A percentile compares a stretch with the other conserved stretches of the same genome.
Evolutionary conservation across 2,888 invertebrate genomes (phyloP).

Genomic region (Allophyes oxyacanthae): DNA sequence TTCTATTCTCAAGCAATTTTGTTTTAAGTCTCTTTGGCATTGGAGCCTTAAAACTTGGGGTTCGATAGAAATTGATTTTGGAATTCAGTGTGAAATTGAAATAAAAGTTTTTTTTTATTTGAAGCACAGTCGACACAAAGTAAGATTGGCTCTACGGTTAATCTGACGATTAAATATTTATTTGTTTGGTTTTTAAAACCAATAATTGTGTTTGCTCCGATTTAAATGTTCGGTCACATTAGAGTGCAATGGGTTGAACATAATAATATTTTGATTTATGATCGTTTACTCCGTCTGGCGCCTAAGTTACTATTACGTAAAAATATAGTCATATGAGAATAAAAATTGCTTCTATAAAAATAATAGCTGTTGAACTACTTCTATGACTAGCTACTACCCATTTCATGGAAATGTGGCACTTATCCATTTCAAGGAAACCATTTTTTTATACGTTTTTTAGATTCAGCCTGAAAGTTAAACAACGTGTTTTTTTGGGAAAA

Average conservation of each 20-base stretch:
- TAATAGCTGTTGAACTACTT: too few relatives aligned
- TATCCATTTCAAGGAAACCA: too few relatives aligned
- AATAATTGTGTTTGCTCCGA: slow-evolving; percentile 69
- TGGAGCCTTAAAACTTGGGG: slow-evolving; percentile 59
- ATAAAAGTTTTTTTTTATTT: slow-evolving; percentile 78
- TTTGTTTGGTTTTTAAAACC: slow-evolving; percentile 78
- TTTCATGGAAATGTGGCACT: too few relatives aligned
- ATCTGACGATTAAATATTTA: slow-evolving; percentile 80
- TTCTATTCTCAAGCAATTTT: slow-evolving; percentile 26
- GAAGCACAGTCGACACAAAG: slow-evolving; percentile 63
- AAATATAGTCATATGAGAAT: slow-evolving; percentile 5
- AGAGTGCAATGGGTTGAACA: slow-evolving; percentile 66
- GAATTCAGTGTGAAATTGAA: slow-evolving; percentile 87
- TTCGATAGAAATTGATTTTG: slow-evolving; percentile 81
- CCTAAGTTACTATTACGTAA: slow-evolving; percentile 27
- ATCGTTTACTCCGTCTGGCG: slow-evolving; percentile 35
- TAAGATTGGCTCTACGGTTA: slow-evolving; percentile 69
- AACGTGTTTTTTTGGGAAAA: too few relatives aligned
- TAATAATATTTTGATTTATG: slow-evolving; percentile 62
- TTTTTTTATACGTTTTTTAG: too few relatives aligned
- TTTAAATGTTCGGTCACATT: slow-evolving; percentile 64
- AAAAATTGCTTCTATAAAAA: too few relatives aligned
- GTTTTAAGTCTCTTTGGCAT: slow-evolving; percentile 55
- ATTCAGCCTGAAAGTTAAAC: too few relatives aligned
- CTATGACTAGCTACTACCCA: too few relatives aligned